Evolutionary conservation across 2,113 vertebrate species (phyloP).

Genomic region (Perca flavescens): DNA sequence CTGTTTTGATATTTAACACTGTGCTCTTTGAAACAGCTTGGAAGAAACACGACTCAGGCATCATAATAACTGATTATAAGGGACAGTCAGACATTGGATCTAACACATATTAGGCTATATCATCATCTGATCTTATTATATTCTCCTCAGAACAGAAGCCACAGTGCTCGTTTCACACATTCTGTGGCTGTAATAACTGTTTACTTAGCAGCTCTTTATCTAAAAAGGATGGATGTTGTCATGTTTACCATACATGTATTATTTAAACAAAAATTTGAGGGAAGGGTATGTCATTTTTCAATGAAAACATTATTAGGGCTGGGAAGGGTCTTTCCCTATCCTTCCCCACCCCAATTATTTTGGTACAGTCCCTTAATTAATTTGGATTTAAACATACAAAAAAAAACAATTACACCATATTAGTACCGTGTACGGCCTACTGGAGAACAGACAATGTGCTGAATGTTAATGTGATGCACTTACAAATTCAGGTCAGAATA

Average conservation of each 20-base stretch:
- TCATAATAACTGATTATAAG: neutral
- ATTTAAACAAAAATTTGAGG: neutral
- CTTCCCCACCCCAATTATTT: neutral
- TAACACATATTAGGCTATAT: neutral
- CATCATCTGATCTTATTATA: neutral
- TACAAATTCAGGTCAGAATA: conserved; percentile 34
- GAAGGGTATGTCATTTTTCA: neutral
- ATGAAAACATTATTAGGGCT: neutral
- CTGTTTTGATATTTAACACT: neutral
- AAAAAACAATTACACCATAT: neutral
- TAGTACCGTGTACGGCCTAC: too few relatives aligned
- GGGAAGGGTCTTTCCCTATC: neutral
- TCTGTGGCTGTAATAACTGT: too few relatives aligned
- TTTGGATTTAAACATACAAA: conserved; percentile 3
- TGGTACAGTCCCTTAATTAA: neutral
- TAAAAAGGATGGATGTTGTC: neutral
- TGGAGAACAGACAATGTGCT: neutral
- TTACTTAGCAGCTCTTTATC: neutral
- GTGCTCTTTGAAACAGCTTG: neutral
- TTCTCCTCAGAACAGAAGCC: neutral
- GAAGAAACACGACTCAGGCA: neutral
- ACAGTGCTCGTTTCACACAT: neutral
- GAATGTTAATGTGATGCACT: conserved; percentile 17
- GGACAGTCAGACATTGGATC: neutral
- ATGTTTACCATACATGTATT: neutral